These are phyloP conservation scores for Perizoma affinitatum DNA, from an alignment of 2,888 invertebrate species.

Conservation along the genomic window DNA sequence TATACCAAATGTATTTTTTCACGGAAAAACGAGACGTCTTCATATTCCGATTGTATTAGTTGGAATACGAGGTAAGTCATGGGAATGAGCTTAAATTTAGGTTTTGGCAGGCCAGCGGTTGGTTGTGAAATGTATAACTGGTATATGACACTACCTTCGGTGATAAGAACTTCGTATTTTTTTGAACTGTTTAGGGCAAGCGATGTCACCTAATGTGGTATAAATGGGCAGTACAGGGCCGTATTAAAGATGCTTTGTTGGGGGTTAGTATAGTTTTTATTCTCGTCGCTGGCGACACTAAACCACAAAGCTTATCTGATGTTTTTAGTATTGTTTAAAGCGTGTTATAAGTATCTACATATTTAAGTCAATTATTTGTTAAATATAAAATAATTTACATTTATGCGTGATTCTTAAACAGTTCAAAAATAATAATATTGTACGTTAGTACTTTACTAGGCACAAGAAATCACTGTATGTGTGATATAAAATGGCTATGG, in stretches of 20 bases:
- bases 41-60: no score
- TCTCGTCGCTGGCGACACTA: conserved; percentile 30
- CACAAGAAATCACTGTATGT: conserved; percentile 58
- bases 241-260: conserved; percentile 16
- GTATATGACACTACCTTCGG: conserved; percentile 53
- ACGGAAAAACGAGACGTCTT: no score
- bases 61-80: conserved; percentile 38
- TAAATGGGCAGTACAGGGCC: conserved; percentile 13
- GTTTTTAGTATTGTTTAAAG: conserved; percentile 18
- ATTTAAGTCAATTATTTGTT: conserved; percentile 14
- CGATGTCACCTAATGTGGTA: not conserved
- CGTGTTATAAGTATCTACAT: not conserved
- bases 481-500: conserved; percentile 72
- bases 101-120: conserved; percentile 57
- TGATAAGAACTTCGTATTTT: conserved; percentile 49
- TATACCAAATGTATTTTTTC: no score
- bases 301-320: conserved; percentile 22
- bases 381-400: not conserved
- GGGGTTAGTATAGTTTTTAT: conserved; percentile 22
- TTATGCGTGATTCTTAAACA: conserved; percentile 30
- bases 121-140: conserved; percentile 66
- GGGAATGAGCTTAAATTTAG: conserved; percentile 65
- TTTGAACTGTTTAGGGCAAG: conserved; percentile 46
- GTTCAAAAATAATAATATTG: conserved; percentile 38
- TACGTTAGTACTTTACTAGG: conserved; percentile 52